Evolutionary conservation across 2,113 vertebrate genomes (phyloP), one percentile per base, ranked within the genome.

Genomic region (Chelonoidis abingdonii): DNA sequence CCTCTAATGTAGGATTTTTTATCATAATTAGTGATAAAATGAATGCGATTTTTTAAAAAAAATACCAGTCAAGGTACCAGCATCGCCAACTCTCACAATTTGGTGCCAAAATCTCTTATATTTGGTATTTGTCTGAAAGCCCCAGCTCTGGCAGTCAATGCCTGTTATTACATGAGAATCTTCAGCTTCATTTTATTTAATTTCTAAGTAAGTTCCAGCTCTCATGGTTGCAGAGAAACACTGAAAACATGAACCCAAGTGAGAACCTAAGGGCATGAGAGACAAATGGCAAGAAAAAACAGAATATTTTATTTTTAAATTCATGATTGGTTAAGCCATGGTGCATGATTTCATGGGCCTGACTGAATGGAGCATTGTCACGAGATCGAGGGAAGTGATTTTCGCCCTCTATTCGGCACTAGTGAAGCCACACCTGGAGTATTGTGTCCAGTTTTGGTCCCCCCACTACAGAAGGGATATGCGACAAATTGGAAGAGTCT

Each of bases 81-180:
- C 69, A 38, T 38, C 5, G 9, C 19, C n/a, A 72, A 38, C 10
- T 41, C 38, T 75, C 8, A 75, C 19, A 75, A 25, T 41, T 10
- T 44, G 21, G 2, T 11, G 38, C n/a, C n/a, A n/a, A 75, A 75
- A 44, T 12, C 38, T 44, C 72, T 5, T 6, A 24, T 25, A 41
- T 25, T 75, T 41, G 38, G 19, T 14, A 21, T 3, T 29, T 76
- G 8, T 69, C 83, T 4, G 21, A 75, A 41, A 44, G 44, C 44
- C 50, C 83, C 1, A 0, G 50, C 57, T 50, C 19, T 4, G 27
- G 69, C 44, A 59, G 57, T 53, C 57, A 5, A n/a, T n/a, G n/a
- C n/a, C n/a, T 0, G 11, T 14, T 11, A 13, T 8, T 47, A 6
- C 7, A 16, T 21, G 29, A 38, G 22, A 47, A 12, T 4, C 50